A percentile compares a stretch with the other conserved stretches of the same genome.
phyloP scores from a whole-genome alignment of 2,797 vertebrate genomes.

The Mormyrus hasselquistii region DNA sequence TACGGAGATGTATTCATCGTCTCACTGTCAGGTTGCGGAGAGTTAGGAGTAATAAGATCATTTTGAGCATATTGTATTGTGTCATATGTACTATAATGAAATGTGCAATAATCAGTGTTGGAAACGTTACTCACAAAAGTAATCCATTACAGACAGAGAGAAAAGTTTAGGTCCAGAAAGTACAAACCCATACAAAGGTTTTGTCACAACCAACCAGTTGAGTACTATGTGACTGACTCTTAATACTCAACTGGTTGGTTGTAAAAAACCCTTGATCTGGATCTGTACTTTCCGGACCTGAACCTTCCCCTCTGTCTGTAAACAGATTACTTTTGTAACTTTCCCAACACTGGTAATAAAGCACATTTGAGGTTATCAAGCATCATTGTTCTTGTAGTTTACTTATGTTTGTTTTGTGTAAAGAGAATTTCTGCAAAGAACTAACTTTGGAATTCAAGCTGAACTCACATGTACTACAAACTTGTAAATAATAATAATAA shows the following conservation, averaged over 20 bases:
- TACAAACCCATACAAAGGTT: neutral
- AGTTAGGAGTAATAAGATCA: neutral
- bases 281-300: neutral
- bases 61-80: neutral
- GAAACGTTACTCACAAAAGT: neutral
- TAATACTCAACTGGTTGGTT: neutral
- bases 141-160: neutral
- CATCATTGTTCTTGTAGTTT: neutral
- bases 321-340: neutral
- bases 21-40: neutral
- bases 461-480: neutral
- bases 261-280: neutral
- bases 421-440: neutral
- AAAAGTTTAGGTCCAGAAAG: neutral
- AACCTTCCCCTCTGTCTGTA: neutral
- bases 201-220: neutral
- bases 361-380: neutral
- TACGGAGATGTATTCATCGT: neutral
- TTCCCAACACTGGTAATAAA: neutral
- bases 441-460: neutral
- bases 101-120: neutral
- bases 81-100: neutral
- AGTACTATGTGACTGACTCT: neutral
- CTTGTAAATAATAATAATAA: neutral
- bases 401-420: neutral